Conservation (phyloP, 35 echinoderm and acorn worm species). For the Patiria miniata region DNA sequence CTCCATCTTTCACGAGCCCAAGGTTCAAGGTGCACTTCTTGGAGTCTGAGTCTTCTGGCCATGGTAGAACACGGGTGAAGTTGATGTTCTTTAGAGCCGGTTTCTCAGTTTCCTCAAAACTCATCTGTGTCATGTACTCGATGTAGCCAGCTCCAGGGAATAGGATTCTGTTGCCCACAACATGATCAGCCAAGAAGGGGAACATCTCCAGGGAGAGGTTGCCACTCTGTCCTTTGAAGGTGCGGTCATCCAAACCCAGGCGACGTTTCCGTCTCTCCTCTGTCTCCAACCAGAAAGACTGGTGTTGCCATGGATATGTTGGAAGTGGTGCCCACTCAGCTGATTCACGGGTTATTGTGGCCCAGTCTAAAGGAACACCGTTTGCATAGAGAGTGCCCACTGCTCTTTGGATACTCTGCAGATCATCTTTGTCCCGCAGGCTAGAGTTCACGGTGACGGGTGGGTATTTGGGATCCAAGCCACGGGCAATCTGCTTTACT, state of each 20-base stretch:
- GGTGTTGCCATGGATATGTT: slow-evolving; percentile 81
- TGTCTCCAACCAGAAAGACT: slow-evolving; percentile 67
- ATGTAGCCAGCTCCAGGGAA: slow-evolving; percentile 76
- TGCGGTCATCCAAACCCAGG: slow-evolving; percentile 81
- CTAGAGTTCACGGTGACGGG: slow-evolving; percentile 62
- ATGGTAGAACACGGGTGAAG: slow-evolving; percentile 43
- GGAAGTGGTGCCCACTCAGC: slow-evolving; percentile 68
- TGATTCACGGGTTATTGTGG: slow-evolving; percentile 41
- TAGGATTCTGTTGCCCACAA: slow-evolving; percentile 35
- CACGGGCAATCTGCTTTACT: slow-evolving; percentile 72
- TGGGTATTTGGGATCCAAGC: slow-evolving; percentile 45
- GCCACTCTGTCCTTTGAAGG: slow-evolving; percentile 84
- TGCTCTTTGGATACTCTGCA: slow-evolving; percentile 51
- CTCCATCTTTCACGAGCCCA: slow-evolving; percentile 14
- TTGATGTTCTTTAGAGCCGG: slow-evolving; percentile 51
- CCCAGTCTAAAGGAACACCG: slow-evolving; percentile 72
- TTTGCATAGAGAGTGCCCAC: slow-evolving; percentile 58
- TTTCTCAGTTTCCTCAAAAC: slow-evolving; percentile 17
- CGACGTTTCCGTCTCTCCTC: slow-evolving; percentile 79
- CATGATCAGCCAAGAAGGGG: slow-evolving; percentile 71
- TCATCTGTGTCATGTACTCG: slow-evolving; percentile 62
- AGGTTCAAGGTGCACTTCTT: slow-evolving; percentile 59
- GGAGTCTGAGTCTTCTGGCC: slow-evolving; percentile 45
- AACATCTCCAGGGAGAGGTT: slow-evolving; percentile 73
- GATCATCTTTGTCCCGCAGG: slow-evolving; percentile 78